Percentiles rank a stretch among this genome's conserved stretches.
Evolutionary conservation across 2,113 vertebrate genomes (phyloP).

Genomic region (Dicaeum eximium): DNA sequence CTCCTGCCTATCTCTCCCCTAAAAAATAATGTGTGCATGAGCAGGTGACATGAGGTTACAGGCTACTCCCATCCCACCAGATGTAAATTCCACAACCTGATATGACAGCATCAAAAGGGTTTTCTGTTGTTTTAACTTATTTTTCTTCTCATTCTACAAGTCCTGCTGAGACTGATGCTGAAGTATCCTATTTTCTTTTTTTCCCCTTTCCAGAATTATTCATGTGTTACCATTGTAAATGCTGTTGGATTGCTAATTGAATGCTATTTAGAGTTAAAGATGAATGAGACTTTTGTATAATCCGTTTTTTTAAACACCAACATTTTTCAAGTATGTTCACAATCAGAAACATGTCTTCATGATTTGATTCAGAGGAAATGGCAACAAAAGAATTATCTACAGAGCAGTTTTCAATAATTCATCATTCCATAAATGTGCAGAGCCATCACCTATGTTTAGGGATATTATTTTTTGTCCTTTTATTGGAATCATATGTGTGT

Average conservation of each 20-base stretch:
- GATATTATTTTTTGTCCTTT: background rate
- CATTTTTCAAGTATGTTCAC: slow-evolving; percentile 19
- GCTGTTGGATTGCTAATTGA: background rate
- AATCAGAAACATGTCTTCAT: slow-evolving; percentile 3
- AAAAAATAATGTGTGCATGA: background rate
- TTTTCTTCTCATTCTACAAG: background rate
- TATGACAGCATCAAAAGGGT: background rate
- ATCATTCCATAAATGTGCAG: background rate
- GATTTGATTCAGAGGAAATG: slow-evolving; percentile 23
- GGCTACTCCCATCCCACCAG: background rate
- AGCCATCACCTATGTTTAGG: background rate
- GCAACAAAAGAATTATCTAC: background rate
- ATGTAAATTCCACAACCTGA: background rate
- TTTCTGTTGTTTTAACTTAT: background rate
- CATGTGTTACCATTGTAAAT: background rate
- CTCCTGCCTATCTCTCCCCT: background rate
- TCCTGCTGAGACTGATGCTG: background rate
- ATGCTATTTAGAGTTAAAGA: slow-evolving; percentile 2
- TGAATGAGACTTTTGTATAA: background rate
- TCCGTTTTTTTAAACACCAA: background rate
- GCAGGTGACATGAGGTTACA: background rate
- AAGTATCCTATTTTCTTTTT: background rate
- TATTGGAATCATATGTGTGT: background rate
- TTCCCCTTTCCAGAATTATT: background rate
- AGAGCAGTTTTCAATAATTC: slow-evolving; percentile 24